Evolutionary conservation across 2,797 vertebrate genomes (phyloP).

Genomic region (Pseudocheirus occidentalis): DNA sequence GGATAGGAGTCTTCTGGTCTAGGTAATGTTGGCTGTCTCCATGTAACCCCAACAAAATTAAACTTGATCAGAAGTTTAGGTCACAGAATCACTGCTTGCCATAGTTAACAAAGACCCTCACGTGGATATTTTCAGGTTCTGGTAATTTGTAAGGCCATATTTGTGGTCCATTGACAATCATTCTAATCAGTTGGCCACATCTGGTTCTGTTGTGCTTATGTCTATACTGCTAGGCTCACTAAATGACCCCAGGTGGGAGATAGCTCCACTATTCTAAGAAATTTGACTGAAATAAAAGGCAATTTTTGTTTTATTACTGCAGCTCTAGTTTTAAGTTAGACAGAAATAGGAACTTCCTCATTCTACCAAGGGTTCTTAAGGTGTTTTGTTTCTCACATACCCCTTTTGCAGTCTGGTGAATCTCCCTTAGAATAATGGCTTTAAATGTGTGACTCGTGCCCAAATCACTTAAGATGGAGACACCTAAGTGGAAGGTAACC

Average conservation of each 20-base stretch:
- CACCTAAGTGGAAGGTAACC: background rate
- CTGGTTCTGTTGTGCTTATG: slow-evolving; percentile 21
- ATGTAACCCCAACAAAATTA: background rate
- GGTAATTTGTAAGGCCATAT: slow-evolving; percentile 20
- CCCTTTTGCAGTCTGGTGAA: background rate
- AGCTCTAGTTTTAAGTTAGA: slow-evolving; percentile 7
- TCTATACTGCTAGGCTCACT: slow-evolving; percentile 1
- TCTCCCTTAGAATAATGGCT: background rate
- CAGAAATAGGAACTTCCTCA: background rate
- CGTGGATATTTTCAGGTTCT: slow-evolving; percentile 37
- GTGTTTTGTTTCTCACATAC: background rate
- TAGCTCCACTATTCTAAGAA: slow-evolving; percentile 27
- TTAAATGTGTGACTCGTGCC: background rate
- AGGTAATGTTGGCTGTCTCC: background rate
- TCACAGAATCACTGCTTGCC: slow-evolving; percentile 32
- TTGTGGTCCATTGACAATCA: slow-evolving; percentile 35
- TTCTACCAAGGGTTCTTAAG: background rate
- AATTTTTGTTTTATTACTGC: background rate
- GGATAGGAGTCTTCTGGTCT: background rate
- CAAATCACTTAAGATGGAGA: background rate
- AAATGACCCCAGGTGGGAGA: slow-evolving; percentile 10
- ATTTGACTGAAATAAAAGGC: slow-evolving; percentile 26
- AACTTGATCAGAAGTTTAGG: slow-evolving; percentile 11
- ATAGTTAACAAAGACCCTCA: slow-evolving; percentile 27
- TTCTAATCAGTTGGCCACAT: slow-evolving; percentile 26